Base-by-base conservation (phyloP, 2,113 vertebrate genomes). In the Ochotona princeps region DNA sequence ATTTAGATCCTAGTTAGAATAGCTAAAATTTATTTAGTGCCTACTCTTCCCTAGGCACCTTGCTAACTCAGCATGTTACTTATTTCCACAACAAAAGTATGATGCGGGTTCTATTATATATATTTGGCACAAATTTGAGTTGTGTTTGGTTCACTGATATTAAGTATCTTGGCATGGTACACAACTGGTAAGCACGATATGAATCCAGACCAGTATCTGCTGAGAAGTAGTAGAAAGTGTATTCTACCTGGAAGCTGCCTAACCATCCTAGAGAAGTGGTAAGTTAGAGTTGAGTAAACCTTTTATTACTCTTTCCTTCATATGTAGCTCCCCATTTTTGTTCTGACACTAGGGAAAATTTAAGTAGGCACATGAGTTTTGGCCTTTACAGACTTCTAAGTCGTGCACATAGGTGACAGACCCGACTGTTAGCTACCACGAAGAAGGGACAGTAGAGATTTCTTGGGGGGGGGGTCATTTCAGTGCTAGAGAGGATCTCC, bases 291-390 rank as follows among this genome's bases (percentile, higher is more conserved):
- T 28, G 3, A 54, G 17, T 72, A 61, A 63, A 84, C 21, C 23
- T 60, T 81, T 51, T 20, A 10, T 47, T 70, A 78, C 82, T 49
- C 49, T 44, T 23, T 63, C 44, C 51, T 66, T 92, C 65, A 83
- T 10, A 25, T 2, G 8, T 12, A 73, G n/a, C 32, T 74, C n/a
- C 44, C 66, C 2, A 2, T 28, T 13, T 51, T 26, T 51, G 35
- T 79, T 90, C 81, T 70, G 26, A 95, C 32, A 84, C 13, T 54
- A 81, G 44, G 38, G 49, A 70, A 44, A 76, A 88, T 63, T 49
- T n/a, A 80, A 79, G 23, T 85, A 75, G 70, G 35, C 61, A 23
- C 7, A 1, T 70, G 11, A 57, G 4, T 74, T 63, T 67, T 60
- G 15, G 89, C 72, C 28, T 72, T 85, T 82, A 67, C n/a, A 78